Percentiles rank a stretch among this genome's conserved stretches.
Evolutionary conservation across 2,888 invertebrate species (phyloP).

Genomic region (Cataglyphis cursor): DNA sequence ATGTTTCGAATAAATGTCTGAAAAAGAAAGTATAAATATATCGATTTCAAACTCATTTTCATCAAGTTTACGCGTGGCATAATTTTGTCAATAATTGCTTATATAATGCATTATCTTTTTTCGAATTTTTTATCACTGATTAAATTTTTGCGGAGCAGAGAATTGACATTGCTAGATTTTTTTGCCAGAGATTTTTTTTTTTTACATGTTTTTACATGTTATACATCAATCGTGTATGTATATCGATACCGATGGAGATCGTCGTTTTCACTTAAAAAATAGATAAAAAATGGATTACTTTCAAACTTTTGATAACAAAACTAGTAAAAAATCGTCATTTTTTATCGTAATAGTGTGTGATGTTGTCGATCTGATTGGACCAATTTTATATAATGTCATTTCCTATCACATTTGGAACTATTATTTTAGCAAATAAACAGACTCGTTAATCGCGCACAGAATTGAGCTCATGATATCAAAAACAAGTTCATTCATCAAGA

Average conservation of each 20-base stretch:
- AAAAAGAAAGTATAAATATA: neutral
- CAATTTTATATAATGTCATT: neutral
- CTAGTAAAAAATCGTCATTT: neutral
- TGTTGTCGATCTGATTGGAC: neutral
- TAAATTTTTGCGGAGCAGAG: neutral
- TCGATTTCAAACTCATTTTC: constrained; percentile 7
- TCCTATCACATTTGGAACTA: neutral
- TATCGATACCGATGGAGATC: neutral
- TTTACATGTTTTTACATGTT: neutral
- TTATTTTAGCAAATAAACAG: constrained; percentile 8
- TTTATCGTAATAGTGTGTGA: neutral
- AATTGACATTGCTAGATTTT: neutral
- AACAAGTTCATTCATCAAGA: neutral
- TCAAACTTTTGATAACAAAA: neutral
- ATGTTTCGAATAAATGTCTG: neutral
- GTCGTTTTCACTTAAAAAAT: neutral
- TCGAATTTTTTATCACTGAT: constrained; percentile 22
- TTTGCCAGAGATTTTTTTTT: neutral
- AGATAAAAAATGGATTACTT: neutral
- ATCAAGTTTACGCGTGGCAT: neutral
- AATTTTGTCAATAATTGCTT: constrained; percentile 16
- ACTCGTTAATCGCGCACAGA: neutral
- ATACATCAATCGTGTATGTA: neutral
- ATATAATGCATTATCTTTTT: constrained; percentile 1
- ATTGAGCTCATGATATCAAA: neutral